phyloP scores from a whole-genome alignment of 2,888 invertebrate genomes.

The Malthinus flaveolus region DNA sequence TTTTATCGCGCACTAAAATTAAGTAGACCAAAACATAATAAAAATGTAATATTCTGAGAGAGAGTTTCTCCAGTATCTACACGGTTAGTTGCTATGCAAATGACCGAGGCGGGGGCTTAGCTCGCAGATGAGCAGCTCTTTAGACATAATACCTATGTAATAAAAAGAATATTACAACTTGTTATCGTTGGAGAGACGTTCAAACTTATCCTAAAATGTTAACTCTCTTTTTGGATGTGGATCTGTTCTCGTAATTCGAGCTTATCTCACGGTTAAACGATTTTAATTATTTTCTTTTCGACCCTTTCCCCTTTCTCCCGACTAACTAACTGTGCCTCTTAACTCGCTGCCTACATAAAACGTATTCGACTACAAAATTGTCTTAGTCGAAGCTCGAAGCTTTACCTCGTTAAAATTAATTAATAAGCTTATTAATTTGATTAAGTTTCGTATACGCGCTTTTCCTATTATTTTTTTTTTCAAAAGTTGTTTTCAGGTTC shows the following conservation, averaged over 20 bases:
- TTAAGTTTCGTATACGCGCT: not conserved
- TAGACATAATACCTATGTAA: constrained; percentile 25
- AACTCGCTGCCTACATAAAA: no score
- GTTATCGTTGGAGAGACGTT: constrained; percentile 21
- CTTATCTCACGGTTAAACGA: constrained; percentile 1
- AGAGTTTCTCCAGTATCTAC: constrained; percentile 20
- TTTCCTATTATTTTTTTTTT: constrained; percentile 1
- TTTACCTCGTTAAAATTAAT: constrained; percentile 5
- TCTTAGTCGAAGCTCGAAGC: not conserved
- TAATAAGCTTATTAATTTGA: constrained; percentile 5
- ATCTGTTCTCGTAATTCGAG: constrained; percentile 2
- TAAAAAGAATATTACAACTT: constrained; percentile 28
- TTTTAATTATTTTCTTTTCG: constrained; percentile 6
- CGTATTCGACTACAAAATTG: not conserved
- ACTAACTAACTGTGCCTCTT: no score
- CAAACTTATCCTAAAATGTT: constrained; percentile 3
- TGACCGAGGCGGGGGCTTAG: constrained; percentile 28
- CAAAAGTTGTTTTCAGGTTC: no score
- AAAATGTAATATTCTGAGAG: constrained; percentile 23
- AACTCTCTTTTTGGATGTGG: not conserved
- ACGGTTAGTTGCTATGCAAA: constrained; percentile 34
- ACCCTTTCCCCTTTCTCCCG: not conserved
- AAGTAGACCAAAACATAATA: constrained; percentile 28
- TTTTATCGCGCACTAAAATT: constrained; percentile 24
- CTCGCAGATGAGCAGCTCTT: constrained; percentile 23